Conservation (phyloP, 1,140 invertebrate species). For the Philopotamus ludificatus region DNA sequence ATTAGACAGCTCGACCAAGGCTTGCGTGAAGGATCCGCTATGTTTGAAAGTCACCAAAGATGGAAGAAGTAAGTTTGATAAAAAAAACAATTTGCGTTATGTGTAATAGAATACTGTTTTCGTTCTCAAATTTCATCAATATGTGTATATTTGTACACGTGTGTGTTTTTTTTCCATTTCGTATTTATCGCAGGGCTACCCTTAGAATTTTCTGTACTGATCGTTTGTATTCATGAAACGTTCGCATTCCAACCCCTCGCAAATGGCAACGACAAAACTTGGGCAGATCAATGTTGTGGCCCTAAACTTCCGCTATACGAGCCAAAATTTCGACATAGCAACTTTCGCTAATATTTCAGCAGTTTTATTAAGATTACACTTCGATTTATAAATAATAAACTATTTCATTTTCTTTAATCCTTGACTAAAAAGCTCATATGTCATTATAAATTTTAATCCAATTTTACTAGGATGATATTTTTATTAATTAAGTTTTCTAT, state of each 20-base stretch:
- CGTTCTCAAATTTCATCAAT: not conserved
- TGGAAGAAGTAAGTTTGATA: conserved; percentile 56
- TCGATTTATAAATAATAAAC: too few relatives aligned
- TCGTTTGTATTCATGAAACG: not conserved
- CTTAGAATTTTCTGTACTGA: not conserved
- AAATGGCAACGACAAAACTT: not conserved
- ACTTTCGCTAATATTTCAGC: not conserved
- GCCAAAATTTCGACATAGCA: not conserved
- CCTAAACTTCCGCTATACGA: too few relatives aligned
- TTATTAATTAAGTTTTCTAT: too few relatives aligned
- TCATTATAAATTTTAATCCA: too few relatives aligned
- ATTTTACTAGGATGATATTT: too few relatives aligned
- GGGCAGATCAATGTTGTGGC: not conserved
- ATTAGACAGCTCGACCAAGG: conserved; percentile 62
- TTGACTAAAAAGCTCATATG: too few relatives aligned
- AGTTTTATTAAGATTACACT: not conserved
- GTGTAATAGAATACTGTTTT: not conserved
- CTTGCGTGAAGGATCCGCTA: conserved; percentile 63
- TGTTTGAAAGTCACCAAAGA: conserved; percentile 59
- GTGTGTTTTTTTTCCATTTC: not conserved
- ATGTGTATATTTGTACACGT: not conserved
- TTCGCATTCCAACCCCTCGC: not conserved
- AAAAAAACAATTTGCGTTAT: not conserved
- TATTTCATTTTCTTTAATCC: too few relatives aligned
- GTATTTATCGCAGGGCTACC: not conserved